Conservation (phyloP, 2,797 vertebrate species). For the Tokudaia muenninki region DNA sequence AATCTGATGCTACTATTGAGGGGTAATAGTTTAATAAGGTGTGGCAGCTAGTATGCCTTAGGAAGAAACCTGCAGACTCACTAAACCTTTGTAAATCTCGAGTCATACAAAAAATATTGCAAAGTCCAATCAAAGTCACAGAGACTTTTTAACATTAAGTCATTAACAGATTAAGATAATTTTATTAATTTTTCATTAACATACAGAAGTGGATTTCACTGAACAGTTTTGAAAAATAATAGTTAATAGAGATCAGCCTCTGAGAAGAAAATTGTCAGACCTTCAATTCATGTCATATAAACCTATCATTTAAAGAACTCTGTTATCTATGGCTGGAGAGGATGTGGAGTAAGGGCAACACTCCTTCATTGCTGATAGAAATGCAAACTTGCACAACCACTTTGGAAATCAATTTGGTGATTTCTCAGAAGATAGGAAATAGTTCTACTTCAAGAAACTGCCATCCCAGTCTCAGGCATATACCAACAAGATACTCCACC, state of each 20-base stretch:
- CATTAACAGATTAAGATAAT: neutral
- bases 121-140: slow-evolving; percentile 48
- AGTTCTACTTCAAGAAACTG: neutral
- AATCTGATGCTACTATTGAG: neutral
- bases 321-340: neutral
- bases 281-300: neutral
- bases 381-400: neutral
- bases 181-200: neutral
- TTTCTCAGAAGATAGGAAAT: neutral
- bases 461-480: neutral
- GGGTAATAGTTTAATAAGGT: neutral
- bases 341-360: neutral
- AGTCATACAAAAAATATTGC: slow-evolving; percentile 48
- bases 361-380: neutral
- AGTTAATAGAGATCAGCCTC: slow-evolving; percentile 1
- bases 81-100: neutral
- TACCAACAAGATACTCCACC: neutral
- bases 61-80: neutral
- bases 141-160: neutral
- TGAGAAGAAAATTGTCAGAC: neutral
- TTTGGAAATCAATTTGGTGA: neutral
- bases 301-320: neutral
- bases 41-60: neutral
- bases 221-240: neutral
- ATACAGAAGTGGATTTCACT: neutral